phyloP scores from a whole-genome alignment of 2,888 invertebrate genomes.

The Schizotus pectinicornis region DNA sequence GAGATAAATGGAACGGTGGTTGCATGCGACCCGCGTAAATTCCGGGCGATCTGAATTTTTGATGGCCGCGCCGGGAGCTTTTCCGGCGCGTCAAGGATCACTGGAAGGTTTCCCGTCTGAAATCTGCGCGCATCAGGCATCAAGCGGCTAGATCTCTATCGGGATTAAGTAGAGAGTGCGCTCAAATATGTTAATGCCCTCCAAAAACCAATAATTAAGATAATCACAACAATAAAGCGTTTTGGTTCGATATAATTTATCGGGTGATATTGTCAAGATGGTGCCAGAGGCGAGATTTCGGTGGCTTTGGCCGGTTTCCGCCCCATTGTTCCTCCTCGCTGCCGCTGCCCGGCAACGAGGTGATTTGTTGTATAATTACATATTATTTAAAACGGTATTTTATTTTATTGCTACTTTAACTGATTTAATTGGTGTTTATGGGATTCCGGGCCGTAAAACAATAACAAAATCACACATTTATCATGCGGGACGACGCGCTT shows the following conservation, averaged over 20 bases:
- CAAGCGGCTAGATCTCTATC: constrained; percentile 32
- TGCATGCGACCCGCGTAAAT: too few species aligned
- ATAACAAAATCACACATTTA: constrained; percentile 29
- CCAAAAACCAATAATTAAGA: constrained; percentile 56
- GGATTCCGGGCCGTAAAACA: constrained; percentile 37
- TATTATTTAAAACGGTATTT: constrained; percentile 42
- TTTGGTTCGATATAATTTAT: constrained; percentile 51
- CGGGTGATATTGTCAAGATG: constrained; percentile 53
- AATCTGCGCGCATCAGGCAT: not conserved
- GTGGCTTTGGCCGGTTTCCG: constrained; percentile 40
- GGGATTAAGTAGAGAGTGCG: constrained; percentile 37
- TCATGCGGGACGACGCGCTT: constrained; percentile 15
- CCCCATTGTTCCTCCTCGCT: constrained; percentile 20
- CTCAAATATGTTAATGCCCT: constrained; percentile 52
- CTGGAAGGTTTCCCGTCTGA: not conserved
- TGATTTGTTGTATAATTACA: constrained; percentile 48
- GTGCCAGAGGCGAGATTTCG: constrained; percentile 44
- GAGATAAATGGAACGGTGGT: too few species aligned
- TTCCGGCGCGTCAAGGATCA: too few species aligned
- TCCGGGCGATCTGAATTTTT: too few species aligned
- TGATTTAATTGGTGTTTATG: constrained; percentile 37
- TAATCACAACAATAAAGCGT: constrained; percentile 55
- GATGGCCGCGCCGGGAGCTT: too few species aligned
- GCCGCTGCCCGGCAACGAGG: constrained; percentile 21
- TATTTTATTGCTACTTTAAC: constrained; percentile 42